Evolutionary conservation across 2,113 vertebrate species (phyloP).

Genomic region (Ictalurus furcatus): DNA sequence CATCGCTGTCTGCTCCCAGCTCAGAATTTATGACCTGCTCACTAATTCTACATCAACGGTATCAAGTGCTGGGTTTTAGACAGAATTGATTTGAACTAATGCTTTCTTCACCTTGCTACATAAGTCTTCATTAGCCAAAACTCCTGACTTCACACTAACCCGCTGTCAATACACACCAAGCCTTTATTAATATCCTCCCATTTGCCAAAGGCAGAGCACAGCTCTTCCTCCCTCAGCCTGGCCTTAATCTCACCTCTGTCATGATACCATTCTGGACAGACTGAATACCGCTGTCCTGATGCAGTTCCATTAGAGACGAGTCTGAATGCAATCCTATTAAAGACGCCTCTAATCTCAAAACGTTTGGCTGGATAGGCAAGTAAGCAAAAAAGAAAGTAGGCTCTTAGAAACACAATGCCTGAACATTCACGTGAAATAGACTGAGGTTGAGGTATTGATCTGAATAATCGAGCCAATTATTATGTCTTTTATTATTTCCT

Average conservation of each 20-base stretch:
- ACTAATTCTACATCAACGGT: slow-evolving; percentile 60
- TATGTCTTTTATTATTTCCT: too few species aligned
- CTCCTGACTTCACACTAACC: slow-evolving; percentile 54
- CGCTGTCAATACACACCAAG: slow-evolving; percentile 51
- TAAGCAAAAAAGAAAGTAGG: background rate
- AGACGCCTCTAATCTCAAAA: background rate
- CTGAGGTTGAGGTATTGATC: background rate
- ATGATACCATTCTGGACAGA: slow-evolving; percentile 32
- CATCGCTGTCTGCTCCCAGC: slow-evolving; percentile 21
- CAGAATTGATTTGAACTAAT: slow-evolving; percentile 57
- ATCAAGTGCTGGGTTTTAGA: slow-evolving; percentile 47
- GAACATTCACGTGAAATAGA: background rate
- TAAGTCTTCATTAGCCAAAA: slow-evolving; percentile 62
- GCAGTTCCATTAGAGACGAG: background rate
- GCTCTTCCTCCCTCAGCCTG: slow-evolving; percentile 27
- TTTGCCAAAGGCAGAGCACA: slow-evolving; percentile 32
- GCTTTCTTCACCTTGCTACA: slow-evolving; percentile 55
- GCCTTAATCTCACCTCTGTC: slow-evolving; percentile 49
- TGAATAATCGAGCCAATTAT: background rate
- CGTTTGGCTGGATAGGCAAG: background rate
- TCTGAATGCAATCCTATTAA: background rate
- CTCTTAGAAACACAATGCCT: background rate
- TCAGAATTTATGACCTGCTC: slow-evolving; percentile 47
- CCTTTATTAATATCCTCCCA: slow-evolving; percentile 51
- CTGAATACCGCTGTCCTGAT: background rate